A percentile compares a stretch with the other conserved stretches of the same genome.
Conservation (phyloP, 2,113 vertebrate species). For the Tyto alba region DNA sequence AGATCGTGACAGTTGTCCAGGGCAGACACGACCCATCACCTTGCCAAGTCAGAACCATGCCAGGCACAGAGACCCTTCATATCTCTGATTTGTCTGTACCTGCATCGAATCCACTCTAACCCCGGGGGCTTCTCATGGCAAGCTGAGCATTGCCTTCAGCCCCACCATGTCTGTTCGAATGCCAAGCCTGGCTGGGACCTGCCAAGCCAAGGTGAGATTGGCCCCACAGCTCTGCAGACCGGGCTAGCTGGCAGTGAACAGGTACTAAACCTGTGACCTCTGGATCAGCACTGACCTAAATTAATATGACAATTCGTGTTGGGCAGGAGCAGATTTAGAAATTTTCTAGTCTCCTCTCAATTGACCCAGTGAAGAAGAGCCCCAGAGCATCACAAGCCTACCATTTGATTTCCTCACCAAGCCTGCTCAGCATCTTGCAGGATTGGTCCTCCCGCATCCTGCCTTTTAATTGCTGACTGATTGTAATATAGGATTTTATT, state of each 20-base stretch:
- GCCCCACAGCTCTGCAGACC: not conserved
- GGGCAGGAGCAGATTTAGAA: not conserved
- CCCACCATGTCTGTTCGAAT: not conserved
- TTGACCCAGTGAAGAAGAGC: not conserved
- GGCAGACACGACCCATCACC: not conserved
- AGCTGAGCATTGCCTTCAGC: not conserved
- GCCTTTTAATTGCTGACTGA: conserved; percentile 61
- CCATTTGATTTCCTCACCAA: conserved; percentile 30
- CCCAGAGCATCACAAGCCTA: not conserved
- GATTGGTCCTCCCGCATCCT: conserved; percentile 42
- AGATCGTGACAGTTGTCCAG: not conserved
- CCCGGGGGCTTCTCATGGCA: fast-evolving
- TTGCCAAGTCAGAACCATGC: not conserved
- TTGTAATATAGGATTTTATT: conserved; percentile 60
- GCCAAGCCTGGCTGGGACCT: not conserved
- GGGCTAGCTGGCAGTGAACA: not conserved
- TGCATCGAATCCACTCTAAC: fast-evolving
- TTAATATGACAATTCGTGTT: not conserved
- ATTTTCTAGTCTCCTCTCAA: not conserved
- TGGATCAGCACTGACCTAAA: not conserved
- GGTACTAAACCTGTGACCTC: not conserved
- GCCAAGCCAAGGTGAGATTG: not conserved
- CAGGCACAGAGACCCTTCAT: not conserved
- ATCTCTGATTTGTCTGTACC: not conserved
- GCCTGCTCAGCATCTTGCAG: conserved; percentile 47